Evolutionary conservation across 2,113 vertebrate species (phyloP), one percentile per base, ranked within the genome.

Genomic region (Muscicapa adusta): DNA sequence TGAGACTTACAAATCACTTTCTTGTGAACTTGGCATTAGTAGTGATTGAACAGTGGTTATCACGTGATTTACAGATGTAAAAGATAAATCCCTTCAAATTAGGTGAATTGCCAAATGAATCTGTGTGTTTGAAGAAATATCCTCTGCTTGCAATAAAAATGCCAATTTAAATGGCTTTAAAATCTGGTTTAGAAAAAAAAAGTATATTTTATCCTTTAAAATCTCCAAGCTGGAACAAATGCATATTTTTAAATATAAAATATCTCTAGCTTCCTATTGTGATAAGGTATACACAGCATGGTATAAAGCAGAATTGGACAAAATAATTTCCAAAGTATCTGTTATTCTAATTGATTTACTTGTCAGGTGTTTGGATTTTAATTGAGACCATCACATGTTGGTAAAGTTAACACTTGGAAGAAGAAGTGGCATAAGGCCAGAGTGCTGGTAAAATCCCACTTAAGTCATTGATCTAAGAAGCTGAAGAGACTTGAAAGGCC

Each of bases 41-140:
- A 45, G 38, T 54, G 38, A 81, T 53, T 57, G 42, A 84, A 45
- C 9, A 40, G 18, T 43, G 20, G 14, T 63, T 92, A 78, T 67
- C 75, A 50, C 5, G 15, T 36, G 18, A 43, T 61, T 83, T 80
- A 57, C 47, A 9, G 8, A 65, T 40, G 20, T 38, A 40, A 20
- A 72, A 75, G 23, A 42, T 82, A 88, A 94, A 78, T 65, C 33
- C 25, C 24, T 87, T 76, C 75, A 84, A 89, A 90, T 58, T 67
- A 85, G 9, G 6, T 82, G 25, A 88, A 50, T 29, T 45, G 15
- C 6, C 18, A 68, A 79, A 85, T 62, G 47, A 36, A 54, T 63
- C 15, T 42, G 8, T 71, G 10, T 34, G 7, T 51, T 73, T 48
- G 10, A 81, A 83, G 40, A 76, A 24, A 36, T 26, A 67, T 31